Base-by-base conservation (phyloP, 2,888 invertebrate species). In the Eristalinus sepulchralis region DNA sequence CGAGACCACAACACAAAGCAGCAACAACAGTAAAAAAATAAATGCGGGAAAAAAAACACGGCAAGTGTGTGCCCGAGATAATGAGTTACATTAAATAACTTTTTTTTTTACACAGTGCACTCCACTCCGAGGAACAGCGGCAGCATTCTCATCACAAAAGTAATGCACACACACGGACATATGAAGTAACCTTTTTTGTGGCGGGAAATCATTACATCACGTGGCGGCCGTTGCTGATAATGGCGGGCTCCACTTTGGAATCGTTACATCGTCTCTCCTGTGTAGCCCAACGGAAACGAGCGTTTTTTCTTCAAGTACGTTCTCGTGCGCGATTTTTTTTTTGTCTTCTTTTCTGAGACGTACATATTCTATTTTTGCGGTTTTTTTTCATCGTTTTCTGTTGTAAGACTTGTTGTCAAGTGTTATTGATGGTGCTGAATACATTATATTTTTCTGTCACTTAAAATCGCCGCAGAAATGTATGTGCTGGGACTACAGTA, bases 131-230 rank as follows among this genome's bases (percentile, higher is more conserved):
- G 31, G 24, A 72, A 64, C 55, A 39, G 59, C 17, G 72, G 68
- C 55, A 67, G 39, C 24, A 57, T 24, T 31, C 47, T 34, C 67
- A 55, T 70, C 36, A 73, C 67, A 68, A 64, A 70, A 70, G 64
- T 73, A 68, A 39, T 64, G 53, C 33, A 73, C 64, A 53, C 33
- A 73, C 24, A 68, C 53, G 47, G 47, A 68, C 47, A 47, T 8
- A 8, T 47, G 47, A 60, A 36, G 57, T 81, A 57, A 62, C 63
- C 17, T 62, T 78, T 70, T 63, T 70, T 78, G 47, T 72, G 64
- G 57, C 39, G 71, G 60, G n/a, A 67, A 80, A 67, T 72, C 67
- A 73, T 80, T 80, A 73, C 81, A 85, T 85, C 81, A 85, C 84
- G 81, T 77, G 76, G 72, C 67, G 67, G 62, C 62, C 62, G 71